phyloP scores from a whole-genome alignment of 23 tunicate genomes.

The Ascidia mentula region DNA sequence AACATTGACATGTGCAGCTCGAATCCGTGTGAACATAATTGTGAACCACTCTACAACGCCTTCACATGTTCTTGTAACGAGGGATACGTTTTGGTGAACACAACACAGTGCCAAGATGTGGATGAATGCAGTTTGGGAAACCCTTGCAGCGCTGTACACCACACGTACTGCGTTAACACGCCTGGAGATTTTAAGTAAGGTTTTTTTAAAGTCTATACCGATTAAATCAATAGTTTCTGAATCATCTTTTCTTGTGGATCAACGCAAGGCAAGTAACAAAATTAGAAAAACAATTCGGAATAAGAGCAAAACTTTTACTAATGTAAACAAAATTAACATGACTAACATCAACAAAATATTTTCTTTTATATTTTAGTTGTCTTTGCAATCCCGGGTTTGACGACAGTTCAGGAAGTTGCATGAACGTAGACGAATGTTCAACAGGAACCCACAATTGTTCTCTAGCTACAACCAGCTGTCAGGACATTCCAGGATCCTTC shows the following conservation, averaged over 20 bases:
- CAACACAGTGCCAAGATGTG: background rate
- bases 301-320: too few relatives aligned
- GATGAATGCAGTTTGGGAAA: background rate
- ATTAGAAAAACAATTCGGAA: too few relatives aligned
- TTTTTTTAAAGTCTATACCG: too few relatives aligned
- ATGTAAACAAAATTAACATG: too few relatives aligned
- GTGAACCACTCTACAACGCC: background rate
- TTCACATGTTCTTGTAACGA: background rate
- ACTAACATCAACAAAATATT: too few relatives aligned
- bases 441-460: constrained; percentile 1
- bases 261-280: too few relatives aligned
- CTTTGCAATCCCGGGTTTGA: background rate
- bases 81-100: background rate
- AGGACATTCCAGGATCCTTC: constrained; percentile 3
- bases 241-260: too few relatives aligned
- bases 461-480: background rate
- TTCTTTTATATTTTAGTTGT: too few relatives aligned
- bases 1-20: constrained; percentile 7
- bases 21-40: background rate
- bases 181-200: background rate
- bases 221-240: too few relatives aligned
- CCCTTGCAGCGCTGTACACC: background rate
- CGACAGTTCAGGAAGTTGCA: background rate
- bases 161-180: background rate
- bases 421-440: constrained; percentile 13